Percentiles rank a stretch among this genome's conserved stretches.
Evolutionary conservation across 2,797 vertebrate genomes (phyloP).

Genomic region (Sebastes jordani): DNA sequence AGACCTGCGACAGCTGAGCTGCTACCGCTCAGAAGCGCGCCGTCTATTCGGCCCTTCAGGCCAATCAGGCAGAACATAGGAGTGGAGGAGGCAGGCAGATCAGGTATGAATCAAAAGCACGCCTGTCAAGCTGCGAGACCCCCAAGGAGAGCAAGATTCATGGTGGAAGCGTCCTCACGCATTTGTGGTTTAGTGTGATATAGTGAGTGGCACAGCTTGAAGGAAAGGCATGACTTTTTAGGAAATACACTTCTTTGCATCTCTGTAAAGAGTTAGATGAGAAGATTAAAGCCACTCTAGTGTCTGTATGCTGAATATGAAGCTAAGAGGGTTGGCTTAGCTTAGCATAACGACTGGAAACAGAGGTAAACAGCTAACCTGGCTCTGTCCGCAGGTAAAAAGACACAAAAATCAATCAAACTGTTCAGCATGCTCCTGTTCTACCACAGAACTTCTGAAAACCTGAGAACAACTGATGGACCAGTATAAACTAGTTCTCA

Average conservation of each 20-base stretch:
- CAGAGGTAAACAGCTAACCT: neutral
- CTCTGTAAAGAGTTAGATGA: neutral
- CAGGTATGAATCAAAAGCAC: conserved; percentile 48
- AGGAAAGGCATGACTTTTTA: neutral
- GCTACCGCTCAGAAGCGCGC: conserved; percentile 42
- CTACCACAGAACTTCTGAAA: neutral
- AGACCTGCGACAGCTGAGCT: conserved; percentile 60
- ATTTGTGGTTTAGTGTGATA: neutral
- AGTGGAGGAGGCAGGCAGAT: conserved; percentile 36
- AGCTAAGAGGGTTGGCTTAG: neutral
- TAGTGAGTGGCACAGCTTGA: neutral
- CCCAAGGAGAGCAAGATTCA: conserved; percentile 37
- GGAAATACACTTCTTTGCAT: neutral
- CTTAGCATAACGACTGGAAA: neutral
- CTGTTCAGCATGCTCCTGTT: neutral
- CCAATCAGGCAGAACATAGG: conserved; percentile 27
- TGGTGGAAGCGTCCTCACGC: neutral
- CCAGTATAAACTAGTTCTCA: neutral
- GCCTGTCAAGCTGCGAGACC: conserved; percentile 45
- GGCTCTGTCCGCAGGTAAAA: neutral
- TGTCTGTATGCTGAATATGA: neutral
- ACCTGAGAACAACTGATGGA: neutral
- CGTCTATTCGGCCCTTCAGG: conserved; percentile 59
- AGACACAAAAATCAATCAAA: neutral
- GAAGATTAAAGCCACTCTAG: neutral